phyloP scores from a whole-genome alignment of 2,888 invertebrate species.

The Amorpha juglandis region DNA sequence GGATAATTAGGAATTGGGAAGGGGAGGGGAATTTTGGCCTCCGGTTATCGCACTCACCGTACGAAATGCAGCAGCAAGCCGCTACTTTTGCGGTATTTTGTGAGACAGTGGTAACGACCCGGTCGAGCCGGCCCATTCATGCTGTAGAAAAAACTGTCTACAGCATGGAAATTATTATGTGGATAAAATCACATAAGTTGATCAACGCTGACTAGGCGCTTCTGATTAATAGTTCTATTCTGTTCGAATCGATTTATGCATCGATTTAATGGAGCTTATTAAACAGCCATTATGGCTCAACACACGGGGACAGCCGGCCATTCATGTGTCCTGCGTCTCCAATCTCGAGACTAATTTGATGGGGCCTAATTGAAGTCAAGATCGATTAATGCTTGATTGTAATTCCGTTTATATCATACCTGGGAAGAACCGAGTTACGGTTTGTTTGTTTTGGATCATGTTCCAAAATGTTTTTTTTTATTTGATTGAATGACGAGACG shows the following conservation, averaged over 20 bases:
- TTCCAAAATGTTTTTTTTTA: too few relatives aligned
- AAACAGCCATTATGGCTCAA: constrained; percentile 58
- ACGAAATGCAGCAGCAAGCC: too few relatives aligned
- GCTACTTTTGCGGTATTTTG: too few relatives aligned
- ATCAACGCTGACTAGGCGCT: constrained; percentile 26
- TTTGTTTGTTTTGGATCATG: neutral
- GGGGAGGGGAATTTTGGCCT: too few relatives aligned
- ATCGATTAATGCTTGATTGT: constrained; percentile 21
- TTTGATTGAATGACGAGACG: too few relatives aligned
- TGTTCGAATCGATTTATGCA: constrained; percentile 65
- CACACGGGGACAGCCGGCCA: constrained; percentile 47
- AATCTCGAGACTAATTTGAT: constrained; percentile 35
- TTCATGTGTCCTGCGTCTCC: constrained; percentile 47
- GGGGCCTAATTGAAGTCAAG: constrained; percentile 37
- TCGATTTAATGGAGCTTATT: constrained; percentile 62
- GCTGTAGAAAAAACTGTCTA: too few relatives aligned
- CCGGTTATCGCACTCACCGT: too few relatives aligned
- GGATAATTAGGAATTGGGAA: too few relatives aligned
- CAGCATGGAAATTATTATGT: too few relatives aligned
- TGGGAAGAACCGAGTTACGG: neutral
- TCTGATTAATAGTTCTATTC: constrained; percentile 70
- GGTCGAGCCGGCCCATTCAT: too few relatives aligned
- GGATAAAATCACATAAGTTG: constrained; percentile 21
- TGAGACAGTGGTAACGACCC: too few relatives aligned
- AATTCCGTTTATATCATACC: neutral